Evolutionary conservation across 2,797 vertebrate genomes (phyloP), one percentile per base, ranked within the genome.

Genomic region (Peromyscus attwateri): DNA sequence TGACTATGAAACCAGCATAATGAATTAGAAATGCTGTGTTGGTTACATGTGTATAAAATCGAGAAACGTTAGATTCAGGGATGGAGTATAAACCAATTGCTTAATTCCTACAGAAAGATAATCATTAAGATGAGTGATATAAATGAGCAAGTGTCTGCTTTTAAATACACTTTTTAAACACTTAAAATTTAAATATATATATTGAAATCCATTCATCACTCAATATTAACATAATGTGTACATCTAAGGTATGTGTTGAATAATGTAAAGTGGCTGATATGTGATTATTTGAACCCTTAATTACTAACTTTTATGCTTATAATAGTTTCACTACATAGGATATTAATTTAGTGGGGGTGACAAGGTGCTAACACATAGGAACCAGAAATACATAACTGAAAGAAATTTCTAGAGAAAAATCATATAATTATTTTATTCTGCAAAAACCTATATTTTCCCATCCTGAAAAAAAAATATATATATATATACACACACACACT

Each of bases 401-500:
- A 89, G 2, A 92, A 75, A 60, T 31, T 91, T 92, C 57, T 62
- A 10, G 27, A 87, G 82, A 96, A 89, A 7, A 77, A 17, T 55
- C 23, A 31, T 64, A 27, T 16, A 82, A 79, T 93, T 16, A 25
- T 90, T 96, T 87, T 43, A 49, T 94, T 68, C 27, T 87, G 49
- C 31, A 93, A 96, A 96, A 94, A 90, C 92, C 3, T 55, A 8
- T 82, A 75, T 88, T 34, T 34, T 96, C 13, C 37, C 62, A 37
- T 71, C 60, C 23, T 94, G 21, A 93, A 93, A 66, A 34, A 12
- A 92, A 46, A 49, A 82, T 68, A 93, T 29, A 92, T 25, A 52
- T 40, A 25, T 52, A 52, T 13, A 12, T 93, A 46, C 55, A 82
- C 55, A 93, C 19, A 92, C 16, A 14, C 57, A 46, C 92, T 6